Conservation (phyloP, 2,797 vertebrate species). For the Aselliscus stoliczkanus region DNA sequence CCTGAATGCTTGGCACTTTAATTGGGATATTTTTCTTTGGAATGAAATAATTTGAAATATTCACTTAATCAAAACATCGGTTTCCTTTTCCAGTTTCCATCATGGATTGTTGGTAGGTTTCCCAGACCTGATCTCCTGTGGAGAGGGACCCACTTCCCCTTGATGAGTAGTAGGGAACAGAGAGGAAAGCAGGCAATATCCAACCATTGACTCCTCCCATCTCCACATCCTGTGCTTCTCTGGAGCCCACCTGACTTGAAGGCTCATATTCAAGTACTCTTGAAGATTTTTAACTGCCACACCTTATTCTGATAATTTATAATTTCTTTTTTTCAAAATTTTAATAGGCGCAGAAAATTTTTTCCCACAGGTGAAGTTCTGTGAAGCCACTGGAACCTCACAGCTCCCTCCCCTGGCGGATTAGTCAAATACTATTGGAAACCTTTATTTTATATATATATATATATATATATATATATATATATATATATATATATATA, state of each 20-base stretch:
- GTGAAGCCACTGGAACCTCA: neutral
- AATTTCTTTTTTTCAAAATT: neutral
- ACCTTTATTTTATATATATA: too few relatives aligned
- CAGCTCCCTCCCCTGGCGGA: neutral
- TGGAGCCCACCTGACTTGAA: neutral
- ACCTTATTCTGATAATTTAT: neutral
- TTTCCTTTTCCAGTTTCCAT: constrained; percentile 67
- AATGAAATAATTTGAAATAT: constrained; percentile 74
- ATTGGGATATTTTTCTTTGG: constrained; percentile 73
- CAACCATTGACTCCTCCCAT: neutral
- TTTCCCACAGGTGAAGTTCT: neutral
- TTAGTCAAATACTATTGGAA: neutral
- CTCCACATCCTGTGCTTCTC: too few relatives aligned
- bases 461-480: too few relatives aligned
- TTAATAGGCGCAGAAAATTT: neutral
- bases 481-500: too few relatives aligned
- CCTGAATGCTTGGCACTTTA: constrained; percentile 66
- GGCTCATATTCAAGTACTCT: neutral
- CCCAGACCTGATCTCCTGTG: constrained; percentile 29
- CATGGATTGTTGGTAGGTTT: constrained; percentile 43
- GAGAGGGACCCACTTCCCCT: neutral
- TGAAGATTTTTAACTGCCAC: neutral
- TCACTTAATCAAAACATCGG: constrained; percentile 71
- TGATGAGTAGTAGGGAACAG: neutral
- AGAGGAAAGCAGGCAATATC: neutral